A percentile compares a stretch with the other conserved stretches of the same genome.
Conservation (phyloP, 2,113 vertebrate genomes). For the Pomatostomus ruficeps region DNA sequence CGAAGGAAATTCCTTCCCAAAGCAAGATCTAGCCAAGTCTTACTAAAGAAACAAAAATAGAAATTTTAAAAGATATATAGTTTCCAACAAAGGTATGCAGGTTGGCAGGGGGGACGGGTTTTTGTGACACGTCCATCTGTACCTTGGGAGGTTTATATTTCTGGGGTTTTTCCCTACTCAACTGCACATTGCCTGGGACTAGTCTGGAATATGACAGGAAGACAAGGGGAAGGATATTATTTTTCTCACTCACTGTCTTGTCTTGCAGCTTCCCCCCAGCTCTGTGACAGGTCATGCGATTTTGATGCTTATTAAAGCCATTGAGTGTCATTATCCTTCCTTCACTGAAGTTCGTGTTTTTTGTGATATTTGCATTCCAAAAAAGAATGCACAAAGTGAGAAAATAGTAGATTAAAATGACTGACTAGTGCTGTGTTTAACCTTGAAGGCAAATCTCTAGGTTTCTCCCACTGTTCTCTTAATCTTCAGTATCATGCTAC, state of each 20-base stretch:
- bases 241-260: neutral
- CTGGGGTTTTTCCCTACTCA: neutral
- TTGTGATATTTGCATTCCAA: neutral
- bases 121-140: neutral
- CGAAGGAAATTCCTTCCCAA: too few relatives aligned
- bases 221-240: neutral
- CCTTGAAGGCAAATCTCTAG: neutral
- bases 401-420: neutral
- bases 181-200: neutral
- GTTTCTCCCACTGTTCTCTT: neutral
- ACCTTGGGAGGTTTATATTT: neutral
- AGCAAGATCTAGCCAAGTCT: too few relatives aligned
- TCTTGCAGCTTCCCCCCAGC: neutral
- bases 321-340: neutral
- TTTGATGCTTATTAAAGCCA: neutral
- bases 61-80: too few relatives aligned
- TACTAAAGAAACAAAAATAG: too few relatives aligned
- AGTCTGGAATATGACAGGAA: neutral
- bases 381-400: neutral
- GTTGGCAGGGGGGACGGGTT: accelerated
- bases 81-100: too few relatives aligned
- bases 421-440: neutral
- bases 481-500: neutral
- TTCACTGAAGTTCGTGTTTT: neutral
- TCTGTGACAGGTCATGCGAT: neutral